Evolutionary conservation across 1,140 invertebrate species (phyloP).

Genomic region (Harpegnathos saltator): DNA sequence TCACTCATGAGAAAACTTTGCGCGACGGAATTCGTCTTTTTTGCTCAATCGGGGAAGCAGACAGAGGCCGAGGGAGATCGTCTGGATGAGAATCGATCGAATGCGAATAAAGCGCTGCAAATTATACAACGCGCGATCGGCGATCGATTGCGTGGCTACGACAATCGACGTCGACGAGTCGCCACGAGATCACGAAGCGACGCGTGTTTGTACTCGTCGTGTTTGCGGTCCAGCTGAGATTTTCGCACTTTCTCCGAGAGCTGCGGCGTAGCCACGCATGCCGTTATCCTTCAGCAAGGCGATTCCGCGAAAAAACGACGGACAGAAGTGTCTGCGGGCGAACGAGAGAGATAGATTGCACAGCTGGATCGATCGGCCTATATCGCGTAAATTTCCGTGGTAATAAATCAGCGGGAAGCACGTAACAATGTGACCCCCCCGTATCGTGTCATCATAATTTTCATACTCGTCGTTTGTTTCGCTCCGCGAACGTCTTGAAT

Average conservation of each 20-base stretch:
- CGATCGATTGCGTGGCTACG: conserved; percentile 36
- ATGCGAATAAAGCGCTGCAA: conserved; percentile 28
- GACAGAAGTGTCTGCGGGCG: neutral
- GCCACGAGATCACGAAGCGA: conserved; percentile 20
- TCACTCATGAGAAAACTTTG: neutral
- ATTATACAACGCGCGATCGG: conserved; percentile 57
- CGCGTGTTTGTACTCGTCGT: conserved; percentile 14
- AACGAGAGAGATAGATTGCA: neutral
- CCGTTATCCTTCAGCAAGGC: conserved; percentile 19
- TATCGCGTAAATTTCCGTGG: too few relatives aligned
- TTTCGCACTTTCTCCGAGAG: conserved; percentile 72
- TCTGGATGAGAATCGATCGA: conserved; percentile 36
- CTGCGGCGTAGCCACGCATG: neutral
- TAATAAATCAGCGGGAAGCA: neutral
- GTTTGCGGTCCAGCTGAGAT: conserved; percentile 62
- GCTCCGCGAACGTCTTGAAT: neutral
- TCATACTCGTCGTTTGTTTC: neutral
- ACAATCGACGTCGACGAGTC: too few relatives aligned
- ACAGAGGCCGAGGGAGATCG: neutral
- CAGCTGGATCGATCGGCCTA: too few relatives aligned
- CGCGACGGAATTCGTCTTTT: neutral
- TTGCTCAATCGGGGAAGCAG: neutral
- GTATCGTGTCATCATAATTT: neutral
- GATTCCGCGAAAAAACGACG: conserved; percentile 8
- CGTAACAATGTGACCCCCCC: neutral